phyloP scores from a whole-genome alignment of 2,888 invertebrate genomes.

The Philaethria dido region DNA sequence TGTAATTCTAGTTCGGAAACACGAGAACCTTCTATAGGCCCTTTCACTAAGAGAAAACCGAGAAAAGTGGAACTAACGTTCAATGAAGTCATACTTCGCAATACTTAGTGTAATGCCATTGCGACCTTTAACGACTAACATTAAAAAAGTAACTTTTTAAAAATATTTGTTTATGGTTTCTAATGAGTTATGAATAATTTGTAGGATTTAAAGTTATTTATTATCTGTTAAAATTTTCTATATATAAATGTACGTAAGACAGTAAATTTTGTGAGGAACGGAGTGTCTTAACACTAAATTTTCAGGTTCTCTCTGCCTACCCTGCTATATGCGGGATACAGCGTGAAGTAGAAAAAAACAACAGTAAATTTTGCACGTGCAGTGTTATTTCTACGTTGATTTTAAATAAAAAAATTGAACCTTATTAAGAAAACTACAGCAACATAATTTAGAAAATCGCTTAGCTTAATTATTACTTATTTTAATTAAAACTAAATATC shows the following conservation, averaged over 20 bases:
- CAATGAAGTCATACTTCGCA: conserved; percentile 44
- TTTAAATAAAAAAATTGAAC: too few species aligned
- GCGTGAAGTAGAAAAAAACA: too few species aligned
- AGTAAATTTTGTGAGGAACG: too few species aligned
- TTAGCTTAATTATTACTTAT: not conserved
- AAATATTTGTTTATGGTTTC: not conserved
- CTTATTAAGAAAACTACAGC: not conserved
- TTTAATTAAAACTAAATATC: not conserved
- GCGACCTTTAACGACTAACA: conserved; percentile 9
- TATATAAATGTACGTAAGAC: too few species aligned
- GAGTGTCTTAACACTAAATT: too few species aligned
- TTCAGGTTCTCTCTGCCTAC: too few species aligned
- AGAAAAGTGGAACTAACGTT: conserved; percentile 51
- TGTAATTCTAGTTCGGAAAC: conserved; percentile 35
- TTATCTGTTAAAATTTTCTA: not conserved
- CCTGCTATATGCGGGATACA: too few species aligned
- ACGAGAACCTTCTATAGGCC: conserved; percentile 57
- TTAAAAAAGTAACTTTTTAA: conserved; percentile 16
- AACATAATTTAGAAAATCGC: not conserved
- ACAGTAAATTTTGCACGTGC: too few species aligned
- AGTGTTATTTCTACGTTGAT: too few species aligned
- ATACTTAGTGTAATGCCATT: conserved; percentile 31
- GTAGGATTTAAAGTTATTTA: not conserved
- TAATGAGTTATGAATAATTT: not conserved
- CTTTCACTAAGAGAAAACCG: conserved; percentile 68